Percentiles rank a stretch among this genome's conserved stretches.
phyloP scores from a whole-genome alignment of 2,797 vertebrate genomes.

The Parauchenoglanis ngamensis region DNA sequence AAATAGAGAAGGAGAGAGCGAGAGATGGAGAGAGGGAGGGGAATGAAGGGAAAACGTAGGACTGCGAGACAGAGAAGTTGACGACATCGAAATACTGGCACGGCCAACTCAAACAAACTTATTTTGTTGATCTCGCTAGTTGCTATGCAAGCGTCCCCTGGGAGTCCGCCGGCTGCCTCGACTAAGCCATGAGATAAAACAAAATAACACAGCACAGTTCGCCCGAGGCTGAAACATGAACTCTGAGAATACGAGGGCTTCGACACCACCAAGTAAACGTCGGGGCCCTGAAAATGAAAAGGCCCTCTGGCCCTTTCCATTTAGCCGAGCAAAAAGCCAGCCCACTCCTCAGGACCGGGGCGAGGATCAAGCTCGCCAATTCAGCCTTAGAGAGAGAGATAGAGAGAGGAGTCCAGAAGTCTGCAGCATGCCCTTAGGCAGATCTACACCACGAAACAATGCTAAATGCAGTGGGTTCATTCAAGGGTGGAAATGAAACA shows the following conservation, averaged over 20 bases:
- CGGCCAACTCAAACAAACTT: constrained; percentile 99
- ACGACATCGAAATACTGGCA: constrained; percentile 97
- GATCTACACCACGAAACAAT: constrained; percentile 76
- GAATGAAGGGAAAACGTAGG: constrained; percentile 75
- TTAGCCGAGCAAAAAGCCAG: constrained; percentile 98
- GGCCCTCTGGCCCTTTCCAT: constrained; percentile 98
- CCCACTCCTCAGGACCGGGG: constrained; percentile 96
- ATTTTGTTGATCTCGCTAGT: constrained; percentile 99
- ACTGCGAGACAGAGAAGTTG: constrained; percentile 98
- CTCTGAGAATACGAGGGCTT: constrained; percentile 99
- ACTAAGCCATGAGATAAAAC: constrained; percentile 97
- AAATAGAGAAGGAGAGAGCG: constrained; percentile 63
- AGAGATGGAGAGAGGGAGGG: constrained; percentile 67
- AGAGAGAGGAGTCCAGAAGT: constrained; percentile 67
- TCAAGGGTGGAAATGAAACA: constrained; percentile 23
- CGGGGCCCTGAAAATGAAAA: constrained; percentile 99
- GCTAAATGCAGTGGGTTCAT: constrained; percentile 64
- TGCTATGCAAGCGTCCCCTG: constrained; percentile 97
- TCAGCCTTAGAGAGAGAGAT: constrained; percentile 86
- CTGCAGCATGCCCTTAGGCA: constrained; percentile 74
- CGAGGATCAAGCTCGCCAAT: constrained; percentile 99
- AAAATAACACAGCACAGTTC: constrained; percentile 80
- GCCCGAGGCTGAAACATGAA: constrained; percentile 97
- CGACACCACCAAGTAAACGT: constrained; percentile 99
- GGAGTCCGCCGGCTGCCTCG: constrained; percentile 96